Base-by-base conservation (phyloP, 2,888 invertebrate genomes). In the Andrena marginata region DNA sequence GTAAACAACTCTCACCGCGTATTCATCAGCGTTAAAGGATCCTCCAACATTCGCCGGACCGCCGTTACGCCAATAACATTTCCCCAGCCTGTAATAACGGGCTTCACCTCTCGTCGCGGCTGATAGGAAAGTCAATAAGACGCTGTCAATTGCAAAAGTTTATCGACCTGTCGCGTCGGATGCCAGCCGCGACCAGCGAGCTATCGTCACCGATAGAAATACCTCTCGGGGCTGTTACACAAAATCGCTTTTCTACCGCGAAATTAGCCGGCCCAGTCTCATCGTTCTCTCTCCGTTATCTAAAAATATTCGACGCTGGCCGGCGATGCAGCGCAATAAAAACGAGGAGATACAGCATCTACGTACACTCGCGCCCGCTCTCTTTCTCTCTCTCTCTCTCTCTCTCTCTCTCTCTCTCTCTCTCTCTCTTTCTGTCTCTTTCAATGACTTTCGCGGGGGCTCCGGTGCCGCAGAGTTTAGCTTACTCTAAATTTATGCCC, bases 91-190 rank as follows among this genome's bases (percentile, higher is more conserved):
- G 26, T 49, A 73, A 60, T 51, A 73, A 49, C 42, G 33, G 42
- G 51, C 35, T 33, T 3, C 13, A 16, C 56, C 48, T 33, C 59
- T 20, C 2, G 54, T 72, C 48, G 13, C 20, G n/a, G 10, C n/a
- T n/a, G 73, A 77, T 73, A 51, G 77, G 1, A 77, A 49, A 73
- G 59, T 77, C 65, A 77, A 77, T 77, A 73, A 70, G 29, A 49
- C 62, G 31, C 60, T 65, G 77, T 60, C 73, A 48, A 77, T 65
- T 29, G 65, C 35, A 20, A 42, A 35, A 42, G 23, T 63, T 63
- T 76, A 75, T 70, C 51, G 68, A 62, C 20, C 35, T 29, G 31
- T 26, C 16, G 23, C 10, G 6, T n/a, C 54, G 4, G 35, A 31
- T 26, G 51, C 48, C 60, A 60, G 29, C 7, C 26, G 10, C 48